phyloP scores from a whole-genome alignment of 1,140 invertebrate genomes.

The Belonocnema kinseyi region DNA sequence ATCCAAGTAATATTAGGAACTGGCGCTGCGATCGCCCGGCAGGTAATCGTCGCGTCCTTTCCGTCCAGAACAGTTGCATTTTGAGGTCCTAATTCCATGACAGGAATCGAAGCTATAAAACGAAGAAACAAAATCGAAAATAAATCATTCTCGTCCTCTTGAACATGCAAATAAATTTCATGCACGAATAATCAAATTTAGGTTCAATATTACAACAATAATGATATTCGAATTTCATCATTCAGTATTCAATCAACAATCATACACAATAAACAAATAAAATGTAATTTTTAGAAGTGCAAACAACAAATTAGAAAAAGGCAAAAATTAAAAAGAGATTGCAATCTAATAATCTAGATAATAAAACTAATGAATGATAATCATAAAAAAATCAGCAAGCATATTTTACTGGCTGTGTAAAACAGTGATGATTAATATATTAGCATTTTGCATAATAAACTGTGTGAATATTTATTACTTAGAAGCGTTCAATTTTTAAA shows the following conservation, averaged over 20 bases:
- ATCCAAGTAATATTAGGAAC: slow-evolving; percentile 94
- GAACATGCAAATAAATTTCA: slow-evolving; percentile 16
- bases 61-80: slow-evolving; percentile 94
- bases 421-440: too few relatives aligned
- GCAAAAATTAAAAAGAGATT: slow-evolving; percentile 41
- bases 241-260: too few relatives aligned
- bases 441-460: too few relatives aligned
- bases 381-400: too few relatives aligned
- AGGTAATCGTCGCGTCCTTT: slow-evolving; percentile 91
- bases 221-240: not conserved
- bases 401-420: too few relatives aligned
- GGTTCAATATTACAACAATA: not conserved
- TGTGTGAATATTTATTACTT: too few relatives aligned
- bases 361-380: too few relatives aligned
- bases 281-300: too few relatives aligned
- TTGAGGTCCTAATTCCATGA: slow-evolving; percentile 87
- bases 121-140: not conserved
- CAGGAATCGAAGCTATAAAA: slow-evolving; percentile 86
- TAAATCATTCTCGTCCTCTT: not conserved
- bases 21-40: slow-evolving; percentile 91
- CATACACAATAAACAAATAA: too few relatives aligned
- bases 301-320: slow-evolving; percentile 7
- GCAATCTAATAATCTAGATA: not conserved
- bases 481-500: too few relatives aligned
- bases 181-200: not conserved